Evolutionary conservation across 2,888 invertebrate species (phyloP), one percentile per base, ranked within the genome.

Genomic region (Eudemis profundana): DNA sequence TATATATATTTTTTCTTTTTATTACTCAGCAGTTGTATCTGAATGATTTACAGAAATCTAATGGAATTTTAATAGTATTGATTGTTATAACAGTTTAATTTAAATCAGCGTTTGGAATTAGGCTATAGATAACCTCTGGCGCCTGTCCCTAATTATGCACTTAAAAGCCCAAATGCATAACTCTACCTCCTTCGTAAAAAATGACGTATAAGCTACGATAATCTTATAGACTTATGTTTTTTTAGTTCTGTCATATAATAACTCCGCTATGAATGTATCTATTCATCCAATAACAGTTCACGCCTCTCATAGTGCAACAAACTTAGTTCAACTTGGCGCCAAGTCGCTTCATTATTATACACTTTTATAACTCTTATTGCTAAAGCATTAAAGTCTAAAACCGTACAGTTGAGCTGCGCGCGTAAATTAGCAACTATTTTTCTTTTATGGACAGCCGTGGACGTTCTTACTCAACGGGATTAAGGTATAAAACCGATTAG

Each of bases 281-380:
- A 64, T 64, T 64, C 64, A 64, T 42, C 40, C 23, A 62, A 40
- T 62, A 61, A 46, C 57, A 51, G 51, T 67, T 62, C 57, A 67
- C 67, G 62, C 62, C 51, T 62, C 50, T 40, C 50, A 57, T 47
- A 33, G 63, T 67, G 67, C 67, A 67, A 67, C 63, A 67, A 67
- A 67, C 67, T 63, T 56, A 47, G 57, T 49, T 67, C 21, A 46
- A 29, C 33, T 62, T 57, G 12, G 23, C 65, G 36, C 50, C 44
- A 57, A 46, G 40, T 14, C 42, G 46, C 14, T 15, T 57, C 10
- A 17, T 17, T 42, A 36, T 19, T n/a, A 17, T 14, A 12, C 54
- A 40, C 49, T 50, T 7, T 10, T 14, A 15, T 21, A 12, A 47
- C 3, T 54, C 49, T 59, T 64, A 54, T 47, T 36, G 15, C 12